Conservation (phyloP, 2,888 invertebrate species). For the Drosophila acutilabella region DNA sequence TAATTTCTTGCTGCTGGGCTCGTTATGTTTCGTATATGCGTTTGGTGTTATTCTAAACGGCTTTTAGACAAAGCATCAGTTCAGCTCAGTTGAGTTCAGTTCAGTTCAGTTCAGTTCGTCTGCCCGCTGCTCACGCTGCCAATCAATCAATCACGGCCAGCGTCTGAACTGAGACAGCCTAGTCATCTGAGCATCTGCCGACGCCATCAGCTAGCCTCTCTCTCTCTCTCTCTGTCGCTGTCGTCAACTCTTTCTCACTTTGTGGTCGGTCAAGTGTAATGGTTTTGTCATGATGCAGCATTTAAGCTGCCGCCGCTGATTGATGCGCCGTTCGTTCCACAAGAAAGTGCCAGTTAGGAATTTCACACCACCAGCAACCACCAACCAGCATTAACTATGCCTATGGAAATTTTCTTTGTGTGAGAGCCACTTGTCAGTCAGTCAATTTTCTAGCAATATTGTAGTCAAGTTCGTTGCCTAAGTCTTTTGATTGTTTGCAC, state of each 20-base stretch:
- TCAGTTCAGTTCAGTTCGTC: not conserved
- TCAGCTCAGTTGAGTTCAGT: not conserved
- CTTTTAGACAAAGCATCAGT: constrained; percentile 77
- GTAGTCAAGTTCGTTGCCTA: constrained; percentile 55
- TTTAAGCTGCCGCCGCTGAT: constrained; percentile 79
- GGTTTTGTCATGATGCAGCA: constrained; percentile 84
- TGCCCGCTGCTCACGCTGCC: constrained; percentile 81
- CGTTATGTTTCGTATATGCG: constrained; percentile 51
- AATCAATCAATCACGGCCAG: constrained; percentile 80
- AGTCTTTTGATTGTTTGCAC: constrained; percentile 53
- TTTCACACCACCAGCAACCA: constrained; percentile 67
- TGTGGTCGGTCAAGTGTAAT: constrained; percentile 76
- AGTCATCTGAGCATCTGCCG: constrained; percentile 81
- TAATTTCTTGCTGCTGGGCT: constrained; percentile 75
- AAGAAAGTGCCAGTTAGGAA: constrained; percentile 73
- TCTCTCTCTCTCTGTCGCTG: not conserved
- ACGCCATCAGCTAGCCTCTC: constrained; percentile 48
- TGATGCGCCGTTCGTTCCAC: constrained; percentile 68
- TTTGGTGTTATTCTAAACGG: constrained; percentile 79
- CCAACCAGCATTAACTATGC: constrained; percentile 16
- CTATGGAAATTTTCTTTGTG: constrained; percentile 68
- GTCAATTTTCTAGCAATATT: constrained; percentile 26
- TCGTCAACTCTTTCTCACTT: constrained; percentile 16
- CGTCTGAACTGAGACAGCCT: constrained; percentile 58
- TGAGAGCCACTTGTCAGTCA: constrained; percentile 50